Conservation (phyloP, 2,113 vertebrate species). For the Mormoops blainvillei region DNA sequence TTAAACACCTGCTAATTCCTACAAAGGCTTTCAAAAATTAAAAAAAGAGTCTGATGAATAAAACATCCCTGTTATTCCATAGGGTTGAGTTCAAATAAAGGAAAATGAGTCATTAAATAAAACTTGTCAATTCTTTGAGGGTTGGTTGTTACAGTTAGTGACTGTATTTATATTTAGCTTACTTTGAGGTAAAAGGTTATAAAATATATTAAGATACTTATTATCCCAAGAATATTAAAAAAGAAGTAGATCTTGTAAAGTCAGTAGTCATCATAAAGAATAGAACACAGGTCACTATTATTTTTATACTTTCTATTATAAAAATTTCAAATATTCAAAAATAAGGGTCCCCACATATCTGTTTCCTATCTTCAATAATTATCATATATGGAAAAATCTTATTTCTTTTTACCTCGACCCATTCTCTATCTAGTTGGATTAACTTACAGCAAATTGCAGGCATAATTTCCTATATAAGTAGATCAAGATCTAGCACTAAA, state of each 20-base stretch:
- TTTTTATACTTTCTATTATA: neutral
- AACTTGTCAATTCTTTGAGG: conserved; percentile 27
- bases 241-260: conserved; percentile 2
- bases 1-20: conserved; percentile 70
- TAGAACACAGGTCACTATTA: neutral
- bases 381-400: neutral
- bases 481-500: neutral
- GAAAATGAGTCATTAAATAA: conserved; percentile 58
- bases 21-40: conserved; percentile 44
- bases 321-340: conserved; percentile 6
- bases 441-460: neutral
- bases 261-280: neutral
- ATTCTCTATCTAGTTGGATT: neutral
- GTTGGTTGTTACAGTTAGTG: neutral
- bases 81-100: conserved; percentile 50
- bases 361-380: neutral
- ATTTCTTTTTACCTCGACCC: neutral
- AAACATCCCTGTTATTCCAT: conserved; percentile 48
- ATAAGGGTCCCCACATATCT: neutral
- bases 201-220: conserved; percentile 40
- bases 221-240: neutral
- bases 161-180: neutral
- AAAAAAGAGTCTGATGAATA: conserved; percentile 50
- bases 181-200: conserved; percentile 9
- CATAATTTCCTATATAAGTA: neutral